These are phyloP conservation scores for Acrobasis suavella DNA, from an alignment of 2,888 invertebrate genomes.

Conservation along the genomic window DNA sequence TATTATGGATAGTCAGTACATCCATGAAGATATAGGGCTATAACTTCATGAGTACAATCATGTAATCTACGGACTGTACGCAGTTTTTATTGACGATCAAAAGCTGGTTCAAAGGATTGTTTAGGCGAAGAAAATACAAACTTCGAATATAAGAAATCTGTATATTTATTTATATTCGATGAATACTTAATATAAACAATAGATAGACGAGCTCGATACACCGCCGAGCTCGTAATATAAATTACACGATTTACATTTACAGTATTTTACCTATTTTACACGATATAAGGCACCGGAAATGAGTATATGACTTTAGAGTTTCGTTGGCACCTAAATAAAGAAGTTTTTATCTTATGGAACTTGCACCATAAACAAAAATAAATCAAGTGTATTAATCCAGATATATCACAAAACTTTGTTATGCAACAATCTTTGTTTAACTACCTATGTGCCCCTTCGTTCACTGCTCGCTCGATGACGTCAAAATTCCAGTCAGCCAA, in stretches of 20 bases:
- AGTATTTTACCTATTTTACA: conserved; percentile 61
- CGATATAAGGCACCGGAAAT: conserved; percentile 66
- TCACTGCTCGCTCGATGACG: too few relatives aligned
- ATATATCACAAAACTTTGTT: too few relatives aligned
- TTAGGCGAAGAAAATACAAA: conserved; percentile 25
- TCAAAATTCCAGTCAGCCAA: too few relatives aligned
- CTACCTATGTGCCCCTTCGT: too few relatives aligned
- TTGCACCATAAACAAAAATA: neutral
- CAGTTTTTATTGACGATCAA: too few relatives aligned
- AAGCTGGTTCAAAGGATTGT: too few relatives aligned
- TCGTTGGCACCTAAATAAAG: conserved; percentile 42
- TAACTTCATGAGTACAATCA: too few relatives aligned
- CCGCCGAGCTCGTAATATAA: conserved; percentile 61
- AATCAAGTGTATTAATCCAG: too few relatives aligned
- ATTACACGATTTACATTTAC: conserved; percentile 68
- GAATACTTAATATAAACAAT: conserved; percentile 59
- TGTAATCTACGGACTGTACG: too few relatives aligned
- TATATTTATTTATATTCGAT: conserved; percentile 63
- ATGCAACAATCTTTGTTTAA: too few relatives aligned
- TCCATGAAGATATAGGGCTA: too few relatives aligned
- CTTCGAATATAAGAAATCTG: conserved; percentile 37
- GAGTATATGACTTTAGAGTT: conserved; percentile 61
- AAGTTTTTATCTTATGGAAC: neutral
- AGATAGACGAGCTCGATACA: conserved; percentile 61
- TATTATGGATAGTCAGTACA: too few relatives aligned